Evolutionary conservation across 2,113 vertebrate genomes (phyloP), one percentile per base, ranked within the genome.

Genomic region (Actinemys pallida): DNA sequence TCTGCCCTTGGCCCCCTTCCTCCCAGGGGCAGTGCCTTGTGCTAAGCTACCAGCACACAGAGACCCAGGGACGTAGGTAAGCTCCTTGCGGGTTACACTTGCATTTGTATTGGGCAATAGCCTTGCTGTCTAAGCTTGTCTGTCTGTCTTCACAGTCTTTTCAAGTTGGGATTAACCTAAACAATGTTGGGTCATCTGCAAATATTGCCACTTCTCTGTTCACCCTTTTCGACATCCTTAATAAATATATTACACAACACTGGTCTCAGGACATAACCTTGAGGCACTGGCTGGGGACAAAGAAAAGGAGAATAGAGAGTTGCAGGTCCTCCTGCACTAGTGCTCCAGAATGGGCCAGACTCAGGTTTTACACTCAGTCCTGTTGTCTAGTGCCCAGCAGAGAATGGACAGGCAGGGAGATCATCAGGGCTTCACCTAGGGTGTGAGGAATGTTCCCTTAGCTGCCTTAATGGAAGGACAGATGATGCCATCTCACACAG

Each of bases 381-480:
- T 80, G 47, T 25, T 11, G 19, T 56, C 47, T 80, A 10, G 12
- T 9, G 50, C 49, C 89, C 54, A 6, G 5, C 49, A 39, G 59
- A 20, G 45, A 5, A 0, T 2, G 53, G 42, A 6, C 2, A 29
- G 57, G 27, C 5, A 59, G 57, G 57, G 10, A 2, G 27, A 29
- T 59, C 19, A 27, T 19, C 0, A 1, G 4, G 27, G 25, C 52
- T 85, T 79, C 54, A 2, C 2, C 17, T 3, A 56, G 29, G n/a
- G 4, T 2, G 1, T 4, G 2, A 22, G 49, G 42, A 53, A 6
- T 24, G 27, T 47, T 5, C 16, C 35, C 56, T 31, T 57, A 3
- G n/a, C 24, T 31, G 0, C 2, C 57, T 65, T 17, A 42, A 39
- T 19, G 2, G 88, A 47, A 81, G 49, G 35, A 4, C 1, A 19